phyloP scores from a whole-genome alignment of 2,113 vertebrate genomes.

The Ophthalmolycus amberensis region DNA sequence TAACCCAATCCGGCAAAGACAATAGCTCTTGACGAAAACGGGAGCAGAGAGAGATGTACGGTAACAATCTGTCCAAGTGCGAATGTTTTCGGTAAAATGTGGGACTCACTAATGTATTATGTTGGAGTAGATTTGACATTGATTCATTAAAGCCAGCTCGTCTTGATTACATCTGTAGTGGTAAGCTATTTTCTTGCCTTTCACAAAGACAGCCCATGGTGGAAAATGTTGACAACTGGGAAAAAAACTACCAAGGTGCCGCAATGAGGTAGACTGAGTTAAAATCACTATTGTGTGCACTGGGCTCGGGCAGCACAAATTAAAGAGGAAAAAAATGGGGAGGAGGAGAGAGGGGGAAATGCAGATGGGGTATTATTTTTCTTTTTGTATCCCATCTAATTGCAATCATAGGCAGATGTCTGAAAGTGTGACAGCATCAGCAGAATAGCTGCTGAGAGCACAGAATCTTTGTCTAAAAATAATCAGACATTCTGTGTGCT shows the following conservation, averaged over 20 bases:
- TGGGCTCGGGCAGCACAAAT: conserved; percentile 81
- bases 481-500: conserved; percentile 99
- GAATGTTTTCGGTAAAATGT: conserved; percentile 52
- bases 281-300: conserved; percentile 79
- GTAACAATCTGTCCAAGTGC: conserved; percentile 42
- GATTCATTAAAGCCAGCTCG: conserved; percentile 79
- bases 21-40: conserved; percentile 31
- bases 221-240: conserved; percentile 78
- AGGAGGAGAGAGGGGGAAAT: conserved; percentile 84
- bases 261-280: conserved; percentile 77
- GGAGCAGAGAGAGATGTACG: conserved; percentile 25
- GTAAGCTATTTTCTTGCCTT: conserved; percentile 79
- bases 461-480: conserved; percentile 99
- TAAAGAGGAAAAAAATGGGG: conserved; percentile 72
- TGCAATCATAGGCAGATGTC: conserved; percentile 99
- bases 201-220: conserved; percentile 75
- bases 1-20: conserved; percentile 37
- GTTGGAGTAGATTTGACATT: conserved; percentile 70
- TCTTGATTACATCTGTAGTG: conserved; percentile 81
- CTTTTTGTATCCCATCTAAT: conserved; percentile 98
- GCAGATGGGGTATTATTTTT: conserved; percentile 92
- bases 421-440: conserved; percentile 99
- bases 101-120: conserved; percentile 64
- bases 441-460: conserved; percentile 99
- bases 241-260: conserved; percentile 63